Base-by-base conservation (phyloP, 1,140 invertebrate species). In the Drosophila repleta region DNA sequence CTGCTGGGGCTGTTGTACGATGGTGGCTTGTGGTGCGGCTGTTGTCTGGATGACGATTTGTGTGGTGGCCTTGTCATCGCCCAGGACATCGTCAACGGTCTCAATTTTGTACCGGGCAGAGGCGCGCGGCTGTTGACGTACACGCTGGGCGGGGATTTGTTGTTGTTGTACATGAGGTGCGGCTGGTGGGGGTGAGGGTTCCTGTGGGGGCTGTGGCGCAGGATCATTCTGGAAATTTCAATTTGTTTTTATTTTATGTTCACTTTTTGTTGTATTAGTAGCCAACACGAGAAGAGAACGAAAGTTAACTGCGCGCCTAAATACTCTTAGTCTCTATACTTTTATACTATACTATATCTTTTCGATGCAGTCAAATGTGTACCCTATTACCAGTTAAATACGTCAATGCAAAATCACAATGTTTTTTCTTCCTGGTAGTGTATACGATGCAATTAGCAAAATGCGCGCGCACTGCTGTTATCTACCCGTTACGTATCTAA, bases 11-110 rank as follows among this genome's bases (percentile, higher is more conserved):
- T 83, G 80, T 78, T 88, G 84, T 84, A 88, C 84, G 65, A 88
- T 88, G 49, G 82, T 87, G 62, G 83, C 79, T 87, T 82, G 76
- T 24, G 87, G 71, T 67, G 78, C 66, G 61, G 81, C 48, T 39
- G 88, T 76, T 58, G 90, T 91, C 66, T 91, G 90, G 52, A 91
- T 90, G 35, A 91, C 90, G 46, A 91, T 91, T 64, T 91, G 90
- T 56, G 88, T 90, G 17, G 91, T 85, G 35, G 80, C 84, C 65
- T 91, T 85, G 11, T 88, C 77, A 52, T 91, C 90, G 24, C 76
- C 88, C 55, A 84, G 32, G 17, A 79, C 82, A 71, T 91, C 91
- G 20, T 92, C 91, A 48, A 91, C 77, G n/a, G 91, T 90, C 52
- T 92, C 91, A 26, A 92, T 88, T 75, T 92, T 92, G 56, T 91